These are phyloP conservation scores for Ailuropoda melanoleuca DNA, from an alignment of 2,113 vertebrate species.

Conservation along the genomic window DNA sequence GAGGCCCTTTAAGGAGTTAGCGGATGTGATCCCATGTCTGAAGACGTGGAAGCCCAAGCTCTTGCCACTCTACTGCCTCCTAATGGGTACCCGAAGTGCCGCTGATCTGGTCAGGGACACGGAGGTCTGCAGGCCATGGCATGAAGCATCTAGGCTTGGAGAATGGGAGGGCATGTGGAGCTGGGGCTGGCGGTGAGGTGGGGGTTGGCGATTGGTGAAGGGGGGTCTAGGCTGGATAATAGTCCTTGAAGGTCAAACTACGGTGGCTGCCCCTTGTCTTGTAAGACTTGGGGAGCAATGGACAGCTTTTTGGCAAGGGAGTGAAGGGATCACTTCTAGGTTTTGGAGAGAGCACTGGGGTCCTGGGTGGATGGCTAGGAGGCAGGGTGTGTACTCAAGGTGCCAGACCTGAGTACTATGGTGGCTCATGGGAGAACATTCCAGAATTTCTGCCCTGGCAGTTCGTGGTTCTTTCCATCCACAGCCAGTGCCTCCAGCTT, in stretches of 20 bases:
- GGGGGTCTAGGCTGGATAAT: neutral
- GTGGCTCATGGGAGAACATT: neutral
- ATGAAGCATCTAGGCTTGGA: neutral
- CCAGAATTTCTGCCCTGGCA: neutral
- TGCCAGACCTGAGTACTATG: neutral
- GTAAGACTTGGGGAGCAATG: neutral
- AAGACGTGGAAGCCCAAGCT: neutral
- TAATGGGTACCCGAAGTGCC: rapidly evolving
- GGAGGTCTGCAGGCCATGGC: too few relatives aligned
- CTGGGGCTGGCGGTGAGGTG: too few relatives aligned
- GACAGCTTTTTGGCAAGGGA: neutral
- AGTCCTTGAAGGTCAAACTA: neutral
- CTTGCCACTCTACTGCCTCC: neutral
- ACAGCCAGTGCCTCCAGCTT: neutral
- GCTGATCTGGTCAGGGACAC: neutral
- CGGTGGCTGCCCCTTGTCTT: neutral
- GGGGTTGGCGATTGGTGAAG: neutral
- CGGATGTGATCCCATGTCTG: neutral
- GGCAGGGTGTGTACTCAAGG: neutral
- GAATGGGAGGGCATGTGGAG: neutral
- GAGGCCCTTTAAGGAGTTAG: rapidly evolving
- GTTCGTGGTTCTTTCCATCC: too few relatives aligned
- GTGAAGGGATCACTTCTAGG: neutral
- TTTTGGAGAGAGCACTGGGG: neutral
- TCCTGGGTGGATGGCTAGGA: neutral